Conservation (phyloP, 2,113 vertebrate genomes). For the Ariopsis seemanni region DNA sequence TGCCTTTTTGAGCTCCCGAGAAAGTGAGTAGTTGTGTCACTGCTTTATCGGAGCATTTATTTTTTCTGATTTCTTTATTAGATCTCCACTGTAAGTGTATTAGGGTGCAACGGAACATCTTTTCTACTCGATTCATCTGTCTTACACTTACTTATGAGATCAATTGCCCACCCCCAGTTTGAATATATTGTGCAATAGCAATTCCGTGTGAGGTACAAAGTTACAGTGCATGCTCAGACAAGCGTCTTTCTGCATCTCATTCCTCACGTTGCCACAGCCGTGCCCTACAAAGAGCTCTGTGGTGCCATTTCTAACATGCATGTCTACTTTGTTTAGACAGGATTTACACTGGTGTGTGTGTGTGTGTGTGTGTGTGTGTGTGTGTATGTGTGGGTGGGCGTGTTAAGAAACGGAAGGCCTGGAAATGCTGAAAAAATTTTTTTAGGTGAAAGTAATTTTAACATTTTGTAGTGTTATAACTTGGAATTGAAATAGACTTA, state of each 20-base stretch:
- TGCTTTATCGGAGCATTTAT: not conserved
- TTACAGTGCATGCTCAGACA: constrained; percentile 28
- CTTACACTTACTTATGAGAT: not conserved
- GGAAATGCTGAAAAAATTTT: not conserved
- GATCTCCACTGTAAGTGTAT: not conserved
- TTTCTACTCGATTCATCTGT: not conserved
- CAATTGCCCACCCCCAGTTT: not conserved
- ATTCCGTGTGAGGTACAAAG: not conserved
- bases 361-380: not conserved
- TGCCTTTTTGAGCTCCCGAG: not conserved
- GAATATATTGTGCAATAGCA: constrained; percentile 29
- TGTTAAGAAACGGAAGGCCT: not conserved
- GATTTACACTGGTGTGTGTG: not conserved
- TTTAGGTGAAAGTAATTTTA: too few species aligned
- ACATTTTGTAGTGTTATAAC: not conserved
- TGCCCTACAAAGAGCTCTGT: constrained; percentile 7
- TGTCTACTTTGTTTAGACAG: constrained; percentile 15
- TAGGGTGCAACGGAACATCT: not conserved
- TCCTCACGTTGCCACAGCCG: constrained; percentile 25
- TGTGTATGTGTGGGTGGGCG: too few species aligned
- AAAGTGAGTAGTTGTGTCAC: not conserved
- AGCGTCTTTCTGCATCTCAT: constrained; percentile 32
- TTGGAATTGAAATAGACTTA: not conserved
- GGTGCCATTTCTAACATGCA: constrained; percentile 12
- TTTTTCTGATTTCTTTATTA: not conserved